Evolutionary conservation across 64 coral and sea anemone genomes (phyloP).

Genomic region (Stichodactyla helianthus): DNA sequence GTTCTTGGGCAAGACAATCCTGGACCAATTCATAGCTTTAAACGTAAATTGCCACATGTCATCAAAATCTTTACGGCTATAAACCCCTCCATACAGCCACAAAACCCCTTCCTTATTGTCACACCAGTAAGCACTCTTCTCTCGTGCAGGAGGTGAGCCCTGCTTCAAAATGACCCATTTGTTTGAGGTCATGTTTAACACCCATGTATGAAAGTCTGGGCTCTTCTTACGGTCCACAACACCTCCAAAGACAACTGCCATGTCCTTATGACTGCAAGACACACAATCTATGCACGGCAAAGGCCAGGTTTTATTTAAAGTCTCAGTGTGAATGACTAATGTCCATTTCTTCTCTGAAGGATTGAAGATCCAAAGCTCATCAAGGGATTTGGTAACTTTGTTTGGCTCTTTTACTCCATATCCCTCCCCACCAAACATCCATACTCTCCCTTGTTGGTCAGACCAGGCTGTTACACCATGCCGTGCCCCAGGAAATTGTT

Average conservation of each 20-base stretch:
- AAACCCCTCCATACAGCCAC: constrained; percentile 74
- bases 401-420: not conserved
- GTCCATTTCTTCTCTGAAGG: constrained; percentile 38
- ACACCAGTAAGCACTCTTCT: constrained; percentile 73
- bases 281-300: constrained; percentile 48
- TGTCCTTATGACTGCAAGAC: constrained; percentile 44
- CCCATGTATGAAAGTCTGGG: constrained; percentile 15
- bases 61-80: constrained; percentile 26
- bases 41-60: constrained; percentile 90
- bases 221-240: not conserved
- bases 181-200: constrained; percentile 50
- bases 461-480: constrained; percentile 39
- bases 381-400: constrained; percentile 38
- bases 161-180: constrained; percentile 32
- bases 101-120: constrained; percentile 41
- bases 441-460: constrained; percentile 14
- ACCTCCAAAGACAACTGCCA: constrained; percentile 34
- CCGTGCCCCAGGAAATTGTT: constrained; percentile 35
- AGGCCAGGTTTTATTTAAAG: constrained; percentile 18
- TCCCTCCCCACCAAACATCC: constrained; percentile 47
- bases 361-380: constrained; percentile 69
- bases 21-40: constrained; percentile 44
- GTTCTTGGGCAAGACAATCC: constrained; percentile 17
- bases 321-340: not conserved
- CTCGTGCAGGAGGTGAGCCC: constrained; percentile 28